Evolutionary conservation across 2,113 vertebrate genomes (phyloP), one percentile per base, ranked within the genome.

Genomic region (Campylomormyrus tamandua): DNA sequence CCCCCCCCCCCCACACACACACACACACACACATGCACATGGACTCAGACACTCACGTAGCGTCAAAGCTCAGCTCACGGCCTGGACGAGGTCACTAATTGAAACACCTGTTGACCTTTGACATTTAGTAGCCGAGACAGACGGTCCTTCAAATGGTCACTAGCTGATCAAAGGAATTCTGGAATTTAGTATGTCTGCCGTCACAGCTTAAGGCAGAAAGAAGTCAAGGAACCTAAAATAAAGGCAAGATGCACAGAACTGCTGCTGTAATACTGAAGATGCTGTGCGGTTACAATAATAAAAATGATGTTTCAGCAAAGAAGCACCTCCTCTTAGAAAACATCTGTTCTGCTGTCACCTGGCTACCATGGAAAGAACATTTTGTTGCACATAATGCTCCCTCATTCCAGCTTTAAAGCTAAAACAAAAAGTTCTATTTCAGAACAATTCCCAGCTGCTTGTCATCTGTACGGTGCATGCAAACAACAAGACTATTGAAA

Each of bases 301-400:
- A 86, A 86, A 86, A 50, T 19, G 15, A 10, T 15, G n/a, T n/a
- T 50, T 49, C 45, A 50, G 46, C 46, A 50, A n/a, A 50, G 48
- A 49, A 86, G 3, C 21, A 5, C 24, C 35, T 88, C 89, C 62
- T 83, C 62, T 77, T 90, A 90, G 66, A 74, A 90, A 49, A 62
- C 80, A 80, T 89, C 90, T 92, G 86, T 86, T 89, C 85, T 74
- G 66, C 77, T 77, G 52, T 74, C 70, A 89, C 91, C 84, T 91
- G 87, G 87, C 89, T 90, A 88, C 83, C 50, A 50, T 31, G 17
- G 21, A 52, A 89, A 91, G 90, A 89, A 56, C 86, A 85, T 89
- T 87, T 86, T 83, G 27, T 66, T 84, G 62, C 53, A 48, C 6
- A 19, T 35, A 35, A 48, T 35, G 13, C 24, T 31, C 49, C 74